A percentile compares a stretch with the other conserved stretches of the same genome.
Conservation (phyloP, 2,113 vertebrate species). For the rabbit (Oryctolagus cuniculus) region DNA sequence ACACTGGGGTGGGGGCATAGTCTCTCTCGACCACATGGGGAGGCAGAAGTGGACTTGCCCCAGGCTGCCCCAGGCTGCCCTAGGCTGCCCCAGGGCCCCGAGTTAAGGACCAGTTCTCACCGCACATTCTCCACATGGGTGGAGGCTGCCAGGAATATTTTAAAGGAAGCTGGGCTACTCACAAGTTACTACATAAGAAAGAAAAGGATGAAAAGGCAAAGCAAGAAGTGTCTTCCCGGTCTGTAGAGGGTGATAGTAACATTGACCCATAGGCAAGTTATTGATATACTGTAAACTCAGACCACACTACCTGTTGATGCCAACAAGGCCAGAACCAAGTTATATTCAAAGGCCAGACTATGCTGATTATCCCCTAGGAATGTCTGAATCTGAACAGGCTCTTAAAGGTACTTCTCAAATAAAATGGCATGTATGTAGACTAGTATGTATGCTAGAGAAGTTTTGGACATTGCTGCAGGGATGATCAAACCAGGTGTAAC, state of each 20-base stretch:
- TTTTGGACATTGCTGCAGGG: constrained; percentile 95
- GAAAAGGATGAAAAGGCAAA: constrained; percentile 97
- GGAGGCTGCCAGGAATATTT: constrained; percentile 93
- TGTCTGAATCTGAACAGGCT: no score
- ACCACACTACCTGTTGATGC: constrained; percentile 97
- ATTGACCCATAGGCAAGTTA: constrained; percentile 99
- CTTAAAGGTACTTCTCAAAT: no score
- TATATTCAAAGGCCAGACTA: constrained; percentile 99
- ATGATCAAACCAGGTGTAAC: constrained; percentile 97
- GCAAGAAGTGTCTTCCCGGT: constrained; percentile 92
- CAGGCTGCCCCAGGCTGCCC: no score
- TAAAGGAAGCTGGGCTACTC: constrained; percentile 98
- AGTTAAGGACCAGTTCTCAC: no score
- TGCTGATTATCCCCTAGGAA: constrained; percentile 96
- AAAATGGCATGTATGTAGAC: no score
- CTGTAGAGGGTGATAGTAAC: constrained; percentile 93
- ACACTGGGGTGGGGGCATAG: no score
- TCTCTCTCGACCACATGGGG: no score
- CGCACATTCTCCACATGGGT: no score
- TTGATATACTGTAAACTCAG: constrained; percentile 95
- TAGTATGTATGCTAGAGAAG: constrained; percentile 94
- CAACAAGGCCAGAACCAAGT: constrained; percentile 94
- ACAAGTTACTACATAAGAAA: constrained; percentile 99
- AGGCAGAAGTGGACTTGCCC: no score
- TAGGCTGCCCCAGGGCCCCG: no score